Evolutionary conservation across 2,888 invertebrate genomes (phyloP), one percentile per base, ranked within the genome.

Genomic region (Lasioglossum figueresi): DNA sequence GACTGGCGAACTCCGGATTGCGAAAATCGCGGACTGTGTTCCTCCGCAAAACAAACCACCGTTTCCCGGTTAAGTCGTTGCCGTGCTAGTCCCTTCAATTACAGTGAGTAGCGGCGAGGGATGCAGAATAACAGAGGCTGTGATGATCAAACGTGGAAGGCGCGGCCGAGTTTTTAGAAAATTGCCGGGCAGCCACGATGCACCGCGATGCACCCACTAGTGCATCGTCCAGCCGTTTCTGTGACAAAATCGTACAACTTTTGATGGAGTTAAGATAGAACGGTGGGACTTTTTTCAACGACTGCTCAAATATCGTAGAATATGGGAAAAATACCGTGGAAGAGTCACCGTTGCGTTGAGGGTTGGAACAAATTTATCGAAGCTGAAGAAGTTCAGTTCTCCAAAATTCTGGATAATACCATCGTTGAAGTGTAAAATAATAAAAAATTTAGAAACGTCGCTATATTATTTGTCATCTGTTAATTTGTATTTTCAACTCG

Each of bases 161-260:
- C 40, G 40, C 43, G 59, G 75, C 70, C 40, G 59, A 59, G 75
- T 68, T 82, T 82, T 82, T 68, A 80, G 48, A 73, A 80, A 82
- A 80, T 70, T 80, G 45, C 59, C 31, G 40, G 37, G 52, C 70
- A 10, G 40, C 19, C 63, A 27, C 31, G 59, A 76, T 63, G 56
- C 59, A 40, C 37, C 45, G 74, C 16, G n/a, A 40, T 59, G 59
- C n/a, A 71, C n/a, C 14, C 59, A 2, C n/a, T 14, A 40, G 40
- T 40, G 70, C 71, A 71, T 43, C 71, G 71, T 14, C 16, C 14
- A 10, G 23, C 3, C 52, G 52, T 52, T n/a, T 52, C 52, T 52
- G 59, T 27, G 16, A 59, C 27, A 59, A 14, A 59, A 27, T 27
- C 16, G 59, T 27, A 27, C 27, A 27, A 59, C 27, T 59, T 59